Percentiles rank a stretch among this genome's conserved stretches.
Evolutionary conservation across 30 jellyfish, hydroid and myxozoan species (phyloP).

Genomic region (Morbakka virulenta): DNA sequence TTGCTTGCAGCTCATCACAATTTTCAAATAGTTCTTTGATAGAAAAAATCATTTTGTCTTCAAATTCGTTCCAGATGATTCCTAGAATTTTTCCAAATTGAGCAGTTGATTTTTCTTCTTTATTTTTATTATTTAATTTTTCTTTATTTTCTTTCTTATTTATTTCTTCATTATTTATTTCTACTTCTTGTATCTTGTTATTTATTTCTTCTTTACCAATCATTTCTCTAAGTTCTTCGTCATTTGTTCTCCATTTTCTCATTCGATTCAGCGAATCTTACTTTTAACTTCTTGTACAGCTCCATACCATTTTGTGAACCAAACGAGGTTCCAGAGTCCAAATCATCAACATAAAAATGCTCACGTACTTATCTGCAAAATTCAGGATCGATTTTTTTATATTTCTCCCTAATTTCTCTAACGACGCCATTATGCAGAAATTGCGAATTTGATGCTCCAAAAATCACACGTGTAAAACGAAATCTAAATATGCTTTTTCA

Average conservation of each 20-base stretch:
- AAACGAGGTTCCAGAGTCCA: too few relatives aligned
- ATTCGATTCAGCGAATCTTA: too few relatives aligned
- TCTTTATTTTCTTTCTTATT: neutral
- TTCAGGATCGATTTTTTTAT: neutral
- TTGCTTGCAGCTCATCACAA: neutral
- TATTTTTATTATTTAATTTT: neutral
- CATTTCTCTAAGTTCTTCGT: too few relatives aligned
- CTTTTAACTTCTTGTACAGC: too few relatives aligned
- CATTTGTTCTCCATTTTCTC: too few relatives aligned
- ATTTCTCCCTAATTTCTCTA: neutral
- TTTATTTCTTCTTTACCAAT: too few relatives aligned
- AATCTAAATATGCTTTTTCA: neutral
- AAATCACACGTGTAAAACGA: neutral
- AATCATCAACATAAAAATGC: too few relatives aligned
- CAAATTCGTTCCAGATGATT: constrained; percentile 12
- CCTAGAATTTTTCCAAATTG: constrained; percentile 34
- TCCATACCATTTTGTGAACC: too few relatives aligned
- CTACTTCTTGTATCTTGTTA: too few relatives aligned
- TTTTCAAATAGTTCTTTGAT: neutral
- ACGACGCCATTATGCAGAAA: neutral
- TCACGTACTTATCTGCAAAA: too few relatives aligned
- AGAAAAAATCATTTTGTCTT: neutral
- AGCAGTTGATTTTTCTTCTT: neutral
- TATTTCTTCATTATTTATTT: too few relatives aligned
- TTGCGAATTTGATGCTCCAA: neutral